These are phyloP conservation scores for Trididemnum nubilum DNA, from an alignment of 23 tunicate genomes.

Conservation along the genomic window DNA sequence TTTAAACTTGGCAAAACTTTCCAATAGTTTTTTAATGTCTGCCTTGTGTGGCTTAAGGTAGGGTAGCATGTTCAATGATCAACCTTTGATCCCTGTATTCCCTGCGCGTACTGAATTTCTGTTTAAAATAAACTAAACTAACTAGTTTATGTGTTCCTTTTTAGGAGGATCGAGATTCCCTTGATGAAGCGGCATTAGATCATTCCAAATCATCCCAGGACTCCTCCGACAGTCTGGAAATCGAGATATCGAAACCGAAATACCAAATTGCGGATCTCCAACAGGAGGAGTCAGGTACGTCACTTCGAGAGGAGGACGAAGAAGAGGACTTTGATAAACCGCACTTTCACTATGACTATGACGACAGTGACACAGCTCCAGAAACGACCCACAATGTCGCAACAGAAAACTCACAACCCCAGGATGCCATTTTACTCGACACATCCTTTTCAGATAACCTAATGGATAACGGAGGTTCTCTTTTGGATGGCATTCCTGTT, in stretches of 20 bases:
- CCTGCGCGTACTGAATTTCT: no score
- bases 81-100: no score
- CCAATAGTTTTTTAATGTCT: no score
- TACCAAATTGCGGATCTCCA: no score
- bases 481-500: background rate
- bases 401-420: no score
- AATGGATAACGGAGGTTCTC: background rate
- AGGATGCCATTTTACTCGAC: background rate
- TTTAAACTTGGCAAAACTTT: no score
- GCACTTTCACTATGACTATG: conserved; percentile 35
- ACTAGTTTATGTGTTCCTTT: no score
- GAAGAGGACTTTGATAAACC: conserved; percentile 45
- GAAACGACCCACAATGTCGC: no score
- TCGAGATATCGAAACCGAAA: background rate
- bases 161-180: background rate
- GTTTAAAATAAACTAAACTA: no score
- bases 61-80: no score
- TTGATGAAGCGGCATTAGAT: background rate
- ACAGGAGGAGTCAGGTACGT: conserved; percentile 18
- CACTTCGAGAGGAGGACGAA: background rate
- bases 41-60: no score
- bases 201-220: background rate
- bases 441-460: no score
- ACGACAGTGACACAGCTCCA: background rate
- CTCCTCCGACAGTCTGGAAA: background rate